phyloP scores from a whole-genome alignment of 2,888 invertebrate species.

The Lepidochitona cinerea region DNA sequence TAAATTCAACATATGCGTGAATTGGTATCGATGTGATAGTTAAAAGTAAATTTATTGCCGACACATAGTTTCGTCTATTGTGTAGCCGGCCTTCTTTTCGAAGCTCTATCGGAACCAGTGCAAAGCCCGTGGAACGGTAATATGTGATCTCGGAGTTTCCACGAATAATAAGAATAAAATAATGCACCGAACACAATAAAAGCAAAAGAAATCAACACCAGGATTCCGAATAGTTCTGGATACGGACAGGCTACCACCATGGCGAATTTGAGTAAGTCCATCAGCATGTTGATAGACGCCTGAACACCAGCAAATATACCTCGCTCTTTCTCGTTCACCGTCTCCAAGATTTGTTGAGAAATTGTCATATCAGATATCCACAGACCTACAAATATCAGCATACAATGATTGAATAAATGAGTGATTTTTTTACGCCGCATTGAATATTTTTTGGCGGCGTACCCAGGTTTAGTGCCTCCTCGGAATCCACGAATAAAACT shows the following conservation, averaged over 20 bases:
- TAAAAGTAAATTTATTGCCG: no score
- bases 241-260: conserved; percentile 69
- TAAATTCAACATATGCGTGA: no score
- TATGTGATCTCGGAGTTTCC: conserved; percentile 23
- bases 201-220: conserved; percentile 68
- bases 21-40: no score
- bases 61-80: no score
- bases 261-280: conserved; percentile 70
- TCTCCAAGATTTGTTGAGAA: conserved; percentile 72
- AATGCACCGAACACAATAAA: conserved; percentile 39
- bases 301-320: conserved; percentile 72
- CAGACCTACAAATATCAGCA: no score
- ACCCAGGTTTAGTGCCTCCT: no score
- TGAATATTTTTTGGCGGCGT: no score
- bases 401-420: no score
- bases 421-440: no score
- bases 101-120: not conserved
- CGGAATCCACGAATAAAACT: no score
- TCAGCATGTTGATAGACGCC: conserved; percentile 69
- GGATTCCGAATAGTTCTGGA: conserved; percentile 70
- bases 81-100: not conserved
- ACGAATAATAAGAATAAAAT: conserved; percentile 36
- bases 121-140: conserved; percentile 2
- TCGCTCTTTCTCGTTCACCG: conserved; percentile 67
- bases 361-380: conserved; percentile 73